Base-by-base conservation (phyloP, 2,888 invertebrate species). In the Agonum fuliginosum region DNA sequence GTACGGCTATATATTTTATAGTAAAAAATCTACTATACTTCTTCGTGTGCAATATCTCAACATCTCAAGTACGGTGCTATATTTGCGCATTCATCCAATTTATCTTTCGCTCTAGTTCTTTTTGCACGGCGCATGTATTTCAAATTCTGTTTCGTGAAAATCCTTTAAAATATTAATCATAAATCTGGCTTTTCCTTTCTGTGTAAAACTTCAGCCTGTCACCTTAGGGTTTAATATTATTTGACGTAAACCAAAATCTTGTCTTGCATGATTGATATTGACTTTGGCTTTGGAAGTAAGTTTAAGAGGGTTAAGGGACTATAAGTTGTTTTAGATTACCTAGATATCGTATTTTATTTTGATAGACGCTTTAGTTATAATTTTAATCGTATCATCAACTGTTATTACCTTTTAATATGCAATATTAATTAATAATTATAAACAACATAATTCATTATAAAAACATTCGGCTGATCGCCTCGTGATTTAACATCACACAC, bases 81-180 rank as follows among this genome's bases (percentile, higher is more conserved):
- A 37, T 37, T 37, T 37, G 37, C 37, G 37, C 37, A 37, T 37
- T 37, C 10, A 37, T 3, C n/a, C 37, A 48, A 48, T 48, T 19
- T 19, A 48, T 48, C 48, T 19, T 48, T 12, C 48, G 20, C 19
- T 48, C 48, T 48, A 48, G 12, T 48, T 48, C 48, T 48, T 48
- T 48, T 48, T 48, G 48, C 17, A 48, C 48, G 17, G 1, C 48
- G 17, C 17, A 17, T 48, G 48, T 48, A 20, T 48, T 48, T 48
- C 17, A 20, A 48, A 48, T 48, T 17, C 48, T 48, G 48, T 19
- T 19, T 17, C 48, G 19, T 48, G 48, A 48, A 48, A 48, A 48
- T 48, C 48, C 48, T 48, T 48, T 48, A 48, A 48, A 54, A 54
- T 54, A 54, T 54, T 54, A 54, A 54, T 54, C 54, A 54, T 54